Evolutionary conservation across 2,888 invertebrate species (phyloP).

Genomic region (Temnothorax rugatulus): DNA sequence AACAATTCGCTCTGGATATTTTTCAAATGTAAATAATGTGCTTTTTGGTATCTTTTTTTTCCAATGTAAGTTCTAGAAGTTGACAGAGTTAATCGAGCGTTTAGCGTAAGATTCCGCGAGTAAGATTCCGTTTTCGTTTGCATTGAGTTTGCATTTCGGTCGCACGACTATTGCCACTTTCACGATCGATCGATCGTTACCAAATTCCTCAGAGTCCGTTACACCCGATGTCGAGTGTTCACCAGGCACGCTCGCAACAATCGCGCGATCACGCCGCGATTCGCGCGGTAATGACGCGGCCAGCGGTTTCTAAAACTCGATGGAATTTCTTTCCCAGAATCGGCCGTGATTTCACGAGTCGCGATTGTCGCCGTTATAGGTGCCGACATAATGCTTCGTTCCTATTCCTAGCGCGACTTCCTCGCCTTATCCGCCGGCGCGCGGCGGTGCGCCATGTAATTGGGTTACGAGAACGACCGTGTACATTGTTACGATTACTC

Average conservation of each 20-base stretch:
- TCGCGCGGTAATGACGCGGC: neutral
- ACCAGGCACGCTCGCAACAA: neutral
- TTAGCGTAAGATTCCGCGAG: neutral
- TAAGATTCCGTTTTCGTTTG: neutral
- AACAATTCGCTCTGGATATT: neutral
- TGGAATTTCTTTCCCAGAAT: slow-evolving; percentile 50
- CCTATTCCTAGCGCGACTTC: slow-evolving; percentile 69
- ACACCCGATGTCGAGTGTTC: slow-evolving; percentile 3
- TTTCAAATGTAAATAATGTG: neutral
- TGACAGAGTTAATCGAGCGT: neutral
- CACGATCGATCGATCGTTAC: neutral
- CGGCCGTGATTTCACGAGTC: slow-evolving; percentile 56
- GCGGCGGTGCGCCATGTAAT: slow-evolving; percentile 76
- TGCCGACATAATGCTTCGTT: slow-evolving; percentile 55
- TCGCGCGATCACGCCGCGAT: neutral
- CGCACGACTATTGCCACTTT: neutral
- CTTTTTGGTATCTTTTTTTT: neutral
- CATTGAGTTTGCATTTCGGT: neutral
- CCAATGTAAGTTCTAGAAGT: neutral
- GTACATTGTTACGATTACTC: slow-evolving; percentile 40
- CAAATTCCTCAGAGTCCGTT: slow-evolving; percentile 52
- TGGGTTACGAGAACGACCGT: slow-evolving; percentile 80
- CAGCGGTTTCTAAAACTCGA: slow-evolving; percentile 37
- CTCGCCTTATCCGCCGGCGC: slow-evolving; percentile 67
- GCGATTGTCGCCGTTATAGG: slow-evolving; percentile 27